These are phyloP conservation scores for Colius striatus DNA, from an alignment of 2,113 vertebrate genomes.

Conservation along the genomic window DNA sequence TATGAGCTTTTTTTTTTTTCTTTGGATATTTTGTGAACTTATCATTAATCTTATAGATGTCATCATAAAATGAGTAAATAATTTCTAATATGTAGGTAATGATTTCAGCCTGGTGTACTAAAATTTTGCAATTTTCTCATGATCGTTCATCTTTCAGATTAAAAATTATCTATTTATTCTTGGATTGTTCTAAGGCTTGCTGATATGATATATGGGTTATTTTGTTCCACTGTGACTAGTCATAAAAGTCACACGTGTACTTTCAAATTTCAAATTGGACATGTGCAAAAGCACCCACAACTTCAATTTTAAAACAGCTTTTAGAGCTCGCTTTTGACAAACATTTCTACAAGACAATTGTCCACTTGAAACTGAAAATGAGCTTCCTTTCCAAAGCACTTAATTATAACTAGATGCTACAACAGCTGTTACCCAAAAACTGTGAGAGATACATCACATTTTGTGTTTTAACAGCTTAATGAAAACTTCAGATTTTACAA, in stretches of 20 bases:
- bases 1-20: background rate
- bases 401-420: background rate
- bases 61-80: background rate
- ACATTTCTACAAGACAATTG: background rate
- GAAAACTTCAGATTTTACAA: background rate
- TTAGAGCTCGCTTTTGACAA: background rate
- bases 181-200: background rate
- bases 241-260: conserved; percentile 11
- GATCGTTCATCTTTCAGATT: background rate
- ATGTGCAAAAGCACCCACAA: conserved; percentile 11
- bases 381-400: background rate
- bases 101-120: background rate
- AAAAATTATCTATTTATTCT: background rate
- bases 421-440: background rate
- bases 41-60: background rate
- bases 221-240: background rate
- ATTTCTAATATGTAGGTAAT: background rate
- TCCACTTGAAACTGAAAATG: background rate
- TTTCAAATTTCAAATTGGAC: conserved; percentile 1
- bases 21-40: background rate
- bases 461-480: background rate
- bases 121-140: background rate
- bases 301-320: conserved; percentile 25
- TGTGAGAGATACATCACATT: background rate
- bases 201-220: background rate